Conservation (phyloP, 2,888 invertebrate species). For the Lamproptera curius region DNA sequence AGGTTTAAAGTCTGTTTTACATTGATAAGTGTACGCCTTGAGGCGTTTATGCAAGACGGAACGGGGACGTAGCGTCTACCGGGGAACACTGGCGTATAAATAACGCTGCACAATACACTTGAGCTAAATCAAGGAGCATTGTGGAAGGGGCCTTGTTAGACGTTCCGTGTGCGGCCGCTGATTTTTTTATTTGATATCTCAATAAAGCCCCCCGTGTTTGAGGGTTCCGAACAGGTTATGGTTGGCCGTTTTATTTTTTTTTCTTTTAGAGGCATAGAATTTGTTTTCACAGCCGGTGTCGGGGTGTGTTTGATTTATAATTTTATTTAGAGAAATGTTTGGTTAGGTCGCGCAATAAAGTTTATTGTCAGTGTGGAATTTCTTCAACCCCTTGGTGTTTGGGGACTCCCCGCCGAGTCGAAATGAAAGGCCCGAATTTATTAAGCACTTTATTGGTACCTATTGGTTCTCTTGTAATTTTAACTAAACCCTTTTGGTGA, state of each 20-base stretch:
- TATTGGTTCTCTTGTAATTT: too few relatives aligned
- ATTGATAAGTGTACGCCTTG: slow-evolving; percentile 17
- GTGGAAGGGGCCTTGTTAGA: slow-evolving; percentile 69
- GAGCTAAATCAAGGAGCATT: slow-evolving; percentile 74
- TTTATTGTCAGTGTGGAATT: slow-evolving; percentile 46
- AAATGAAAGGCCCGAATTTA: background rate
- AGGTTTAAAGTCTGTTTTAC: slow-evolving; percentile 26
- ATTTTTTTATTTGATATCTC: slow-evolving; percentile 77
- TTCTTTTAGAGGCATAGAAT: slow-evolving; percentile 42
- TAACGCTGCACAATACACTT: slow-evolving; percentile 73
- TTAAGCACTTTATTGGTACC: background rate
- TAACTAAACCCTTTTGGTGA: too few relatives aligned
- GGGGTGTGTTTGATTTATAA: slow-evolving; percentile 63
- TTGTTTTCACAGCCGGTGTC: slow-evolving; percentile 43
- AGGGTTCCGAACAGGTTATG: slow-evolving; percentile 55
- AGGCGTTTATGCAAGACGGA: slow-evolving; percentile 29
- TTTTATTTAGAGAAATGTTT: slow-evolving; percentile 61
- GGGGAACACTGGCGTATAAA: slow-evolving; percentile 65
- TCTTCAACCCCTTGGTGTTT: slow-evolving; percentile 32
- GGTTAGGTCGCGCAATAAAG: slow-evolving; percentile 48
- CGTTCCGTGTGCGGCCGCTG: slow-evolving; percentile 61
- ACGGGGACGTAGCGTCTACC: slow-evolving; percentile 51
- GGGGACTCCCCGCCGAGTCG: slow-evolving; percentile 28
- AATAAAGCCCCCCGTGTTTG: slow-evolving; percentile 63
- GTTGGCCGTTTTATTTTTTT: slow-evolving; percentile 38